phyloP scores from a whole-genome alignment of 2,888 invertebrate genomes.

The Lepidocyrtoides sp. region DNA sequence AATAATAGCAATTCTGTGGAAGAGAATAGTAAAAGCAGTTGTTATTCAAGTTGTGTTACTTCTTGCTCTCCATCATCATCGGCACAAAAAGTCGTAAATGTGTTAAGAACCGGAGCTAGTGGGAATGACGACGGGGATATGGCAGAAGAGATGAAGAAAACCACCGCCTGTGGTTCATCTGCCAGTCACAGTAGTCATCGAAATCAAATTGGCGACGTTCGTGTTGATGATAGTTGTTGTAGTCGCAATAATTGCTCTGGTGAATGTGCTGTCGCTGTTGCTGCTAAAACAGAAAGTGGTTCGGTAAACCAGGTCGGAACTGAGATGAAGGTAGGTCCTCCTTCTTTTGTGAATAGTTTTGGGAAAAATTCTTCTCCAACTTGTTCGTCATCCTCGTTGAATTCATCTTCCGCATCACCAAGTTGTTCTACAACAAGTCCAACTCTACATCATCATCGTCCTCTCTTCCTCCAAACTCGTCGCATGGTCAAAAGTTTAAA shows the following conservation, averaged over 20 bases:
- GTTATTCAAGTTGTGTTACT: slow-evolving; percentile 42
- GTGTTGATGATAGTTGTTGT: slow-evolving; percentile 39
- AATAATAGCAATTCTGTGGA: slow-evolving; percentile 70
- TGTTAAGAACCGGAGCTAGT: slow-evolving; percentile 43
- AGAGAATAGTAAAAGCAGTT: not conserved
- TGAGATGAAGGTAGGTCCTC: slow-evolving; percentile 31
- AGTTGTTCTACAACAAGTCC: slow-evolving; percentile 49
- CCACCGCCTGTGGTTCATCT: slow-evolving; percentile 67
- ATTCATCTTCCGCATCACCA: slow-evolving; percentile 69
- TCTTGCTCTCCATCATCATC: slow-evolving; percentile 33
- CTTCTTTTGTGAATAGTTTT: slow-evolving; percentile 57
- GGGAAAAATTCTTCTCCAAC: slow-evolving; percentile 53
- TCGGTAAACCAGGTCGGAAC: slow-evolving; percentile 35
- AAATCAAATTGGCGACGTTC: slow-evolving; percentile 53
- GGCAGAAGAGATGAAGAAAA: slow-evolving; percentile 51
- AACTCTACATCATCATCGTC: slow-evolving; percentile 27
- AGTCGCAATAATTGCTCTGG: slow-evolving; percentile 44
- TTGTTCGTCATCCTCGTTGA: slow-evolving; percentile 67
- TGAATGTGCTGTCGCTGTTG: slow-evolving; percentile 9
- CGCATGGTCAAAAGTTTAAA: slow-evolving; percentile 89
- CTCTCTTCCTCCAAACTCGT: slow-evolving; percentile 86
- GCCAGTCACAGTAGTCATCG: slow-evolving; percentile 39
- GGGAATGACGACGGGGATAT: slow-evolving; percentile 44
- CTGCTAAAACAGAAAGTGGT: slow-evolving; percentile 43
- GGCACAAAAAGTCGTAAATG: slow-evolving; percentile 35